Evolutionary conservation across 2,888 invertebrate genomes (phyloP).

Genomic region (Trachelus iudaicus): DNA sequence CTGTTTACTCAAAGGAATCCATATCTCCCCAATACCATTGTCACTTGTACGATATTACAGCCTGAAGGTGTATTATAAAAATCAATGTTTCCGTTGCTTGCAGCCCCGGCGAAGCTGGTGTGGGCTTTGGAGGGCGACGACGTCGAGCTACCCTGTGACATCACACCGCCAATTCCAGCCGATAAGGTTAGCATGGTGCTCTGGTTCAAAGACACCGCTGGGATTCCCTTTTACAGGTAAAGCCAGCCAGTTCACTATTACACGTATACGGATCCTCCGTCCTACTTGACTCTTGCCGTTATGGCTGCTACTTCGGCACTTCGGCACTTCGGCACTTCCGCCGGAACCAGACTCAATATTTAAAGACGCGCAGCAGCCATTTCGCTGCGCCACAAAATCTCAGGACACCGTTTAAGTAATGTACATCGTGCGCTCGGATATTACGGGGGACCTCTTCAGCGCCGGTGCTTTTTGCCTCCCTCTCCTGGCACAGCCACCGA

Average conservation of each 20-base stretch:
- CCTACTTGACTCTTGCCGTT: neutral
- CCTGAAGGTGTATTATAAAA: neutral
- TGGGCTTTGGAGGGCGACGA: slow-evolving; percentile 84
- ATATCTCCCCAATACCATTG: neutral
- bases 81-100: slow-evolving; percentile 48
- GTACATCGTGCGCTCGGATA: neutral
- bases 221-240: slow-evolving; percentile 90
- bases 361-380: neutral
- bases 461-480: neutral
- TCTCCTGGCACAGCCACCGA: neutral
- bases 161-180: slow-evolving; percentile 76
- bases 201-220: slow-evolving; percentile 88
- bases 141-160: slow-evolving; percentile 86
- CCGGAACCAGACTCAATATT: neutral
- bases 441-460: neutral
- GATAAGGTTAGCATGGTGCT: slow-evolving; percentile 85
- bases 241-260: slow-evolving; percentile 36
- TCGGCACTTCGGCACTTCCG: neutral
- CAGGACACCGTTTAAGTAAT: neutral
- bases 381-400: neutral
- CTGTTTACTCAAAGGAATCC: neutral
- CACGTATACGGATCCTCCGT: neutral
- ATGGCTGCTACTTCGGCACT: neutral
- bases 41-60: neutral
- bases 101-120: slow-evolving; percentile 75